A percentile compares a stretch with the other conserved stretches of the same genome.
Conservation (phyloP, 2,888 invertebrate species). For the Hydroisotoma schaefferi region DNA sequence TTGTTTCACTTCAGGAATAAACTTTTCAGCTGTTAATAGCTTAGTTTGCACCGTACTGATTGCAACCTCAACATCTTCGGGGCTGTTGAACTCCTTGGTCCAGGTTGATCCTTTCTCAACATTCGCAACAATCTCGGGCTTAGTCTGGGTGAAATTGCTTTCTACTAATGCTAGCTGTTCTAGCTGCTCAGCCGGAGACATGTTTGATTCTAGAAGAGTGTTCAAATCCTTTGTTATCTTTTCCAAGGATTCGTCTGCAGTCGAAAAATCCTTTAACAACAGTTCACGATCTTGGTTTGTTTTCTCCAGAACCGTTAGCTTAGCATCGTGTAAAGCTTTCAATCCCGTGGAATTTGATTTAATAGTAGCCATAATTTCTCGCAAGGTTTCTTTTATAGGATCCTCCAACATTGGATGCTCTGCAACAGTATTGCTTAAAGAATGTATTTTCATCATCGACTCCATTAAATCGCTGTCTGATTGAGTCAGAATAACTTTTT, state of each 20-base stretch:
- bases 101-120: constrained; percentile 37
- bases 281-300: not conserved
- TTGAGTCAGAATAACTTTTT: not conserved
- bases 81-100: constrained; percentile 34
- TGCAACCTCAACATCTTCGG: constrained; percentile 49
- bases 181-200: constrained; percentile 51
- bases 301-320: not conserved
- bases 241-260: too few relatives aligned
- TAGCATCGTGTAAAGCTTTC: not conserved
- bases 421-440: not conserved
- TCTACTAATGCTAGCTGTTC: constrained; percentile 69
- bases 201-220: too few relatives aligned
- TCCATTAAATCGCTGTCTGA: not conserved
- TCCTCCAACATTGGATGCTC: not conserved
- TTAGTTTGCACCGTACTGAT: constrained; percentile 58
- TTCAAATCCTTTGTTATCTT: too few relatives aligned
- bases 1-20: constrained; percentile 68
- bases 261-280: not conserved
- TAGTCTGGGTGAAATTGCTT: constrained; percentile 25
- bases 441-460: not conserved
- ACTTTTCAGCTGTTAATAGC: constrained; percentile 59
- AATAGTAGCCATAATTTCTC: not conserved
- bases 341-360: not conserved
- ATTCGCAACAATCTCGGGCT: constrained; percentile 37
- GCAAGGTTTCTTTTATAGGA: not conserved